These are phyloP conservation scores for Acestrorhynchus altus DNA, from an alignment of 2,797 vertebrate genomes.

Conservation along the genomic window DNA sequence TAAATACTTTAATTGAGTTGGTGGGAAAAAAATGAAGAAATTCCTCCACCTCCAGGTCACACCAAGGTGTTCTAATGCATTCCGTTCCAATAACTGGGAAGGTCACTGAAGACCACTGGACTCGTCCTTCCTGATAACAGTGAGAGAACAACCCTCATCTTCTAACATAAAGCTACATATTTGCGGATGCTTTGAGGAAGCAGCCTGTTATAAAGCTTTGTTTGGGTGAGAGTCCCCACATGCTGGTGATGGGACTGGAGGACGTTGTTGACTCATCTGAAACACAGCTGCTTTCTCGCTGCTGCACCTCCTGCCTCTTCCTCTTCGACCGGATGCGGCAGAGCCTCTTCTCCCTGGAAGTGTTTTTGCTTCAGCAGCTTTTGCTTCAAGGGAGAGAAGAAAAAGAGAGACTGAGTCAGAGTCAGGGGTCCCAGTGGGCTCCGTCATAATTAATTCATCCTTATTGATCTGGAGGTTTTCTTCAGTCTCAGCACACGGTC, in stretches of 20 bases:
- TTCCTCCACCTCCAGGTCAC: too few species aligned
- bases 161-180: background rate
- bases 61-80: too few species aligned
- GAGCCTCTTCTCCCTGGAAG: slow-evolving; percentile 21
- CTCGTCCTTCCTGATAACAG: too few species aligned
- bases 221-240: background rate
- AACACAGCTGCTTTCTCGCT: slow-evolving; percentile 2
- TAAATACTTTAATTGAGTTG: background rate
- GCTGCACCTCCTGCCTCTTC: background rate
- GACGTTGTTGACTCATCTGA: background rate
- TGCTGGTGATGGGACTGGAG: background rate
- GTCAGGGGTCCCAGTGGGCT: slow-evolving; percentile 63
- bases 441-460: slow-evolving; percentile 76
- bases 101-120: too few species aligned
- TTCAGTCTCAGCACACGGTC: slow-evolving; percentile 28
- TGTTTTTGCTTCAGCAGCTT: slow-evolving; percentile 64
- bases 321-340: slow-evolving; percentile 31
- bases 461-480: slow-evolving; percentile 69
- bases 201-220: background rate
- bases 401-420: background rate
- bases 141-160: too few species aligned
- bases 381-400: slow-evolving; percentile 41
- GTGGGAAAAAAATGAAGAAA: background rate
- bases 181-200: background rate
- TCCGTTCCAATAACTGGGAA: too few species aligned